phyloP scores from a whole-genome alignment of 2,888 invertebrate genomes.

The Hyppa rectilinea region DNA sequence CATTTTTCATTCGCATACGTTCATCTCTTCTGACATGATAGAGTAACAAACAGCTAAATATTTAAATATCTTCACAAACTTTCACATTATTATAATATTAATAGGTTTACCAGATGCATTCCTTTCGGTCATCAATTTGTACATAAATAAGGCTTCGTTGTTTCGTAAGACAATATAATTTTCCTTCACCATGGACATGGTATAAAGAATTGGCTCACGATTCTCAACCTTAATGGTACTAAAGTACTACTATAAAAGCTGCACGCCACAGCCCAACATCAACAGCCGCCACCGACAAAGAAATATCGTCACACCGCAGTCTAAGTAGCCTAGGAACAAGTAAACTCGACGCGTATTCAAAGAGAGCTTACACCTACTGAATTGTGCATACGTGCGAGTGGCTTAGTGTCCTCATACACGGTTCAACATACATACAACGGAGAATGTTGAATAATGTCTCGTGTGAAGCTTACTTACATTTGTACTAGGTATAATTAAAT shows the following conservation, averaged over 20 bases:
- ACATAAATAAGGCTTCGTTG: no score
- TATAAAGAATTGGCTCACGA: neutral
- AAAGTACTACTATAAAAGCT: slow-evolving; percentile 7
- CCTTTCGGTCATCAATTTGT: no score
- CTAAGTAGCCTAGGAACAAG: slow-evolving; percentile 54
- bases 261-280: slow-evolving; percentile 15
- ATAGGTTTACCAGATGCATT: no score
- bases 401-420: slow-evolving; percentile 41
- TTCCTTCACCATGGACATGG: no score
- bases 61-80: no score
- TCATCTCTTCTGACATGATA: no score
- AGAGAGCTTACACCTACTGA: slow-evolving; percentile 52
- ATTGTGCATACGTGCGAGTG: slow-evolving; percentile 43
- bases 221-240: neutral
- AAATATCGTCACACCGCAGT: slow-evolving; percentile 39
- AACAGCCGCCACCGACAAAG: slow-evolving; percentile 22
- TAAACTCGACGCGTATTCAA: slow-evolving; percentile 55
- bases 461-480: neutral
- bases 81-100: no score
- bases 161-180: no score
- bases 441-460: slow-evolving; percentile 21
- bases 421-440: slow-evolving; percentile 7
- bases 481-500: neutral
- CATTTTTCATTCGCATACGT: no score
- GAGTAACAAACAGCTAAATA: no score